Conservation (phyloP, 2,113 vertebrate genomes). For the Hiodon alosoides region DNA sequence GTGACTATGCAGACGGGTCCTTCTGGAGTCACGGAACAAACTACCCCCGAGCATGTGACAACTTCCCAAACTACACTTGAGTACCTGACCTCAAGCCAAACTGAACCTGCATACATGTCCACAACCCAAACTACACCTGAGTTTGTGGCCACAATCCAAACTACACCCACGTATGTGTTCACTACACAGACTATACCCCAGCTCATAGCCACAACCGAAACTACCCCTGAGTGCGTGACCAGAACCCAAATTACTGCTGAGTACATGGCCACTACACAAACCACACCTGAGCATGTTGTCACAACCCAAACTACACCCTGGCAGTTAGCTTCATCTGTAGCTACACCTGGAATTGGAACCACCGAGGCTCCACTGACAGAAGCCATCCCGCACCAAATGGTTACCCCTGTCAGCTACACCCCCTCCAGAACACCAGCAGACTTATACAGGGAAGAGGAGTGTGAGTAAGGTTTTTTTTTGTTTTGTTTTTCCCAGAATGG, state of each 20-base stretch:
- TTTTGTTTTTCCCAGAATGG: background rate
- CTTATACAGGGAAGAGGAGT: background rate
- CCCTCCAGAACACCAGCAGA: background rate
- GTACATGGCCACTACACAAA: background rate
- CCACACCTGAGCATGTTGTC: background rate
- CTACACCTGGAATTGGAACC: background rate
- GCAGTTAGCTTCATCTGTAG: background rate
- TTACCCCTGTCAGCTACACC: background rate
- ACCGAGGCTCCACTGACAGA: background rate
- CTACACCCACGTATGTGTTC: background rate
- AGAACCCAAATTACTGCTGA: background rate
- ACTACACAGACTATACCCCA: background rate
- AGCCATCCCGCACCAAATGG: background rate
- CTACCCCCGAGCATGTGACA: background rate
- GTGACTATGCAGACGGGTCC: background rate
- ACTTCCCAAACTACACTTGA: background rate
- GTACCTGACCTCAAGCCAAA: background rate
- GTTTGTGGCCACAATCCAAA: background rate
- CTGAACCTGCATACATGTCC: background rate
- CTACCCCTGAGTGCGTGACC: background rate
- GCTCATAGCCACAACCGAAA: background rate
- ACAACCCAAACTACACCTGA: background rate
- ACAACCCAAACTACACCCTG: background rate
- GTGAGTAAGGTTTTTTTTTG: conserved; percentile 13
- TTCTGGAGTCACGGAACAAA: background rate